phyloP scores from a whole-genome alignment of 1,140 invertebrate genomes.

The Chironomus tepperi region DNA sequence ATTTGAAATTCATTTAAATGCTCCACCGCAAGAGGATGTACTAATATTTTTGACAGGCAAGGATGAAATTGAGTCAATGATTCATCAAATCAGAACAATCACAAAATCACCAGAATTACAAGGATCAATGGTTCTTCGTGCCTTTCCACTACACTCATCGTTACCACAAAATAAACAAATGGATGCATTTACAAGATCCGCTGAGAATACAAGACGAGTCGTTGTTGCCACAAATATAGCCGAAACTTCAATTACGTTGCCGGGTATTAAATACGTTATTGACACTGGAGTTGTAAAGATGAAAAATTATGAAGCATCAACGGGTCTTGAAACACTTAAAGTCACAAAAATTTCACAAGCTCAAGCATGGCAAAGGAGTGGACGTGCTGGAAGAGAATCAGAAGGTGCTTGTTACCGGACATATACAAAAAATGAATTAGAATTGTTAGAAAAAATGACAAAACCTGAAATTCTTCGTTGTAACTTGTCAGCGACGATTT shows the following conservation, averaged over 20 bases:
- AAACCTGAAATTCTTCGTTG: constrained; percentile 77
- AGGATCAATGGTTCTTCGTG: constrained; percentile 46
- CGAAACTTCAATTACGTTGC: constrained; percentile 94
- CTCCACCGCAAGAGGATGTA: constrained; percentile 82
- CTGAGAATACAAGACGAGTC: constrained; percentile 68
- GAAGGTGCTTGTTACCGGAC: constrained; percentile 76
- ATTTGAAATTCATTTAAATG: constrained; percentile 82
- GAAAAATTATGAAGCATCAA: constrained; percentile 67
- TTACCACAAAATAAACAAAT: constrained; percentile 67
- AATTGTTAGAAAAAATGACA: constrained; percentile 63
- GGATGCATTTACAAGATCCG: constrained; percentile 62
- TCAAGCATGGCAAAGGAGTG: constrained; percentile 85
- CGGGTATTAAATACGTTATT: constrained; percentile 86
- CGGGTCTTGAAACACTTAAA: constrained; percentile 75
- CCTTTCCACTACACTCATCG: constrained; percentile 77
- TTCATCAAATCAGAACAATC: constrained; percentile 63
- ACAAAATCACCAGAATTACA: constrained; percentile 42
- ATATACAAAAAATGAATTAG: constrained; percentile 52
- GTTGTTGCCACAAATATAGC: constrained; percentile 97
- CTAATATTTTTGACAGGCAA: constrained; percentile 97
- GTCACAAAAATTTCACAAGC: constrained; percentile 81
- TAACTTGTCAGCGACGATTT: constrained; percentile 40
- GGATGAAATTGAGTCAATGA: constrained; percentile 93
- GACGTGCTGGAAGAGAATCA: constrained; percentile 79
- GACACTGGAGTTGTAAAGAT: constrained; percentile 90